phyloP scores from a whole-genome alignment of 2,888 invertebrate species.

The Trypoxylon attenuatum region DNA sequence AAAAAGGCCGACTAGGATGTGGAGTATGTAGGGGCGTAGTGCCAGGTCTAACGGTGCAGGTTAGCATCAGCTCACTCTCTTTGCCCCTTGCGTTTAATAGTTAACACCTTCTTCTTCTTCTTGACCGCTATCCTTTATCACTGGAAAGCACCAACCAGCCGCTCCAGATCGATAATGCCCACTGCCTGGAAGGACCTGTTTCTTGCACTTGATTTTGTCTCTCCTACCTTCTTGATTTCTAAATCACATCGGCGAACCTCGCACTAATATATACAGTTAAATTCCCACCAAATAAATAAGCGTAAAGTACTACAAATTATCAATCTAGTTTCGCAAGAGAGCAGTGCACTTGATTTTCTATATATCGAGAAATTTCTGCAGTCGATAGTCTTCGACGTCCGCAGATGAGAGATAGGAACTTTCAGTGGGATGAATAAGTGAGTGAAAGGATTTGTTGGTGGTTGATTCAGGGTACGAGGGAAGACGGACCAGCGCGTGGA shows the following conservation, averaged over 20 bases:
- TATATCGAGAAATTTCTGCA: not conserved
- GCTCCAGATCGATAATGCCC: not conserved
- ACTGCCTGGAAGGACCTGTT: not conserved
- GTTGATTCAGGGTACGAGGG: conserved; percentile 87
- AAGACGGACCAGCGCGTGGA: conserved; percentile 90
- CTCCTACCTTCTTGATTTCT: too few relatives aligned
- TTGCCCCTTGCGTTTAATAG: too few relatives aligned
- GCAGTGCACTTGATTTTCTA: not conserved
- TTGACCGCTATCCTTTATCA: conserved; percentile 1
- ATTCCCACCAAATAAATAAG: too few relatives aligned
- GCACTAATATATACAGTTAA: too few relatives aligned
- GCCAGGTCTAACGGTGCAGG: conserved; percentile 72
- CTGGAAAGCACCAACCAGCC: not conserved
- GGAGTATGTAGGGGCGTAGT: conserved; percentile 77
- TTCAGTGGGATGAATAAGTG: not conserved
- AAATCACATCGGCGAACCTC: too few relatives aligned
- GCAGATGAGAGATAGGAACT: not conserved
- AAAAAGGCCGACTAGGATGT: conserved; percentile 89
- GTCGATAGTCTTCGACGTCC: not conserved
- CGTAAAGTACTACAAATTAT: too few relatives aligned
- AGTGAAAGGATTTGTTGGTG: too few relatives aligned
- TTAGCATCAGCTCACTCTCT: conserved; percentile 36
- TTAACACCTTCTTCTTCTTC: not conserved
- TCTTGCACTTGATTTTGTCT: too few relatives aligned
- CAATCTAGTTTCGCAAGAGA: too few relatives aligned